Evolutionary conservation across 2,113 vertebrate genomes (phyloP).

Genomic region (Gulo gulo): DNA sequence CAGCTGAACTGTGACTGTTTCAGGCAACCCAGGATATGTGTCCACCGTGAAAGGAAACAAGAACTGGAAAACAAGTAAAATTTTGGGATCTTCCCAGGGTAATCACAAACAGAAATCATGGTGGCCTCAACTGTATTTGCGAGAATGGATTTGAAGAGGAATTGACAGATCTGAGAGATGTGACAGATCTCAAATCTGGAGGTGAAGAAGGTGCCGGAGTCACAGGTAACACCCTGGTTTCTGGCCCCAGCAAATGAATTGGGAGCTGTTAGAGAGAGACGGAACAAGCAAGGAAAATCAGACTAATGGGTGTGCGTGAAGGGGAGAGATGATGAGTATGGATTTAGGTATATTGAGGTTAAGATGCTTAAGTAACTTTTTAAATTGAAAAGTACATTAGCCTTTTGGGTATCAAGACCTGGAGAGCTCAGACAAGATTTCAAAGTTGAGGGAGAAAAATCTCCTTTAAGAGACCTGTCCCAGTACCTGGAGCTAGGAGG

Average conservation of each 20-base stretch:
- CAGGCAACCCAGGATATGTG: neutral
- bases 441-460: neutral
- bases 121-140: neutral
- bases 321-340: accelerated
- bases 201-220: neutral
- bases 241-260: neutral
- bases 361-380: neutral
- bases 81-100: neutral
- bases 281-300: neutral
- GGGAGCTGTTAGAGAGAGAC: neutral
- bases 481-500: neutral
- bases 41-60: neutral
- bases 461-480: neutral
- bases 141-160: neutral
- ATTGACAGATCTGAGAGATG: neutral
- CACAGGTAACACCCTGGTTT: neutral
- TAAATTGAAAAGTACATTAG: neutral
- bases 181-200: neutral
- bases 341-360: neutral
- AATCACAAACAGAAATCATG: neutral
- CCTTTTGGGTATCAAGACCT: neutral
- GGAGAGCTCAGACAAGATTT: neutral
- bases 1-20: neutral
- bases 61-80: neutral
- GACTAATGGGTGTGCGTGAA: neutral